Base-by-base conservation (phyloP, 1,140 invertebrate species). In the Eriocheir sinensis region DNA sequence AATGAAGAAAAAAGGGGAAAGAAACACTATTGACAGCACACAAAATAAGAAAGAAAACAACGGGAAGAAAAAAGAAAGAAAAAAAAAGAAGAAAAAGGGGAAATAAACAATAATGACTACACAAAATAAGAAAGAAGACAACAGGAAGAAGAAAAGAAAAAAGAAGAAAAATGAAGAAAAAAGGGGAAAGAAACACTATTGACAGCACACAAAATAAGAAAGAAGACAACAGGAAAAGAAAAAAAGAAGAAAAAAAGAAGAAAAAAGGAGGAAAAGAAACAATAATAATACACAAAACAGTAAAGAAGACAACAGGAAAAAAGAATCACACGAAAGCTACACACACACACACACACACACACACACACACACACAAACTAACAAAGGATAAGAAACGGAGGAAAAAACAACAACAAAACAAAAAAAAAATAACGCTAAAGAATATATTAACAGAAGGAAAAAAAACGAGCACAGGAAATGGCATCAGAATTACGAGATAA, bases 211-310 rank as follows among this genome's bases (percentile, higher is more conserved):
- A 38, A 15, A 83, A 83, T 3, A 38, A 83, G 36, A 38, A 6
- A 27, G 3, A 81, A 3, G 27, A 81, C 8, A 34, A n/a, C 15
- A 83, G n/a, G n/a, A n/a, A 83, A 83, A n/a, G n/a, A 12, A n/a
- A 83, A 3, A 6, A 81, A 8, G 27, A 34, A 81, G 27, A 34
- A 34, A 4, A 81, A 83, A n/a, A 38, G n/a, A n/a, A 4, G 4
- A n/a, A 83, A 83, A n/a, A 38, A 83, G 80, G n/a, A 83, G 30
- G 60, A 72, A 44, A 89, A 32, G 88, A 89, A 44, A 27, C 36
- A 83, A 83, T 4, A 81, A 81, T 8, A 81, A 81, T 27, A 81
- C 4, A 34, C 15, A 15, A 12, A 83, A 83, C 12, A 83, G 12
- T n/a, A 83, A 27, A 9, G 30, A 83, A 9, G 30, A 27, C 36